These are phyloP conservation scores for Apostichopus californicus DNA, from an alignment of 35 echinoderm and acorn worm genomes.

Conservation along the genomic window DNA sequence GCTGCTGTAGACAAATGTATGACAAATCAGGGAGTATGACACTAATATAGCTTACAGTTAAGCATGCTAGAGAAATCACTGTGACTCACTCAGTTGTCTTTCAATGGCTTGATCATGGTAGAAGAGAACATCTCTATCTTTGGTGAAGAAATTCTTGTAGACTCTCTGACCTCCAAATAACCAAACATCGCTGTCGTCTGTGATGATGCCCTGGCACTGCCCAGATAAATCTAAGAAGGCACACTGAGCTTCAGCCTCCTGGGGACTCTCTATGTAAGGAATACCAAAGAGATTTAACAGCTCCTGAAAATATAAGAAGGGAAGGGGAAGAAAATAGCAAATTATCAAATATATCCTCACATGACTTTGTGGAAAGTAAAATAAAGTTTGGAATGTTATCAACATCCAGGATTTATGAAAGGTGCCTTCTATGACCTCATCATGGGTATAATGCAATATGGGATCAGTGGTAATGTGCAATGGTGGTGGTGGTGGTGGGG, in stretches of 20 bases:
- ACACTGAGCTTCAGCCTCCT: constrained; percentile 98
- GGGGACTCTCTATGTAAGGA: constrained; percentile 88
- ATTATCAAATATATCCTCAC: background rate
- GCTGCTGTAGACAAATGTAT: no score
- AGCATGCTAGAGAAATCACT: no score
- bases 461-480: no score
- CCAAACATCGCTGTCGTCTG: constrained; percentile 98
- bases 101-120: constrained; percentile 70
- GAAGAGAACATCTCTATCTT: constrained; percentile 80
- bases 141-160: constrained; percentile 93
- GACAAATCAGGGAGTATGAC: no score
- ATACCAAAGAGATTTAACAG: constrained; percentile 86
- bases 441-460: no score
- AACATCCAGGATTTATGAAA: no score
- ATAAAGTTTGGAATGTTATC: no score
- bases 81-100: constrained; percentile 77
- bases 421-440: no score
- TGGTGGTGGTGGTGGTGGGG: no score
- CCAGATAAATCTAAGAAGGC: constrained; percentile 77
- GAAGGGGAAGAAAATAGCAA: background rate
- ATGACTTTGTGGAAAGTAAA: background rate
- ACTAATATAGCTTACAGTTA: no score
- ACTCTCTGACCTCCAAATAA: constrained; percentile 86
- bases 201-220: constrained; percentile 86
- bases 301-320: constrained; percentile 51